Evolutionary conservation across 1,140 invertebrate genomes (phyloP).

Genomic region (Contarinia nasturtii): DNA sequence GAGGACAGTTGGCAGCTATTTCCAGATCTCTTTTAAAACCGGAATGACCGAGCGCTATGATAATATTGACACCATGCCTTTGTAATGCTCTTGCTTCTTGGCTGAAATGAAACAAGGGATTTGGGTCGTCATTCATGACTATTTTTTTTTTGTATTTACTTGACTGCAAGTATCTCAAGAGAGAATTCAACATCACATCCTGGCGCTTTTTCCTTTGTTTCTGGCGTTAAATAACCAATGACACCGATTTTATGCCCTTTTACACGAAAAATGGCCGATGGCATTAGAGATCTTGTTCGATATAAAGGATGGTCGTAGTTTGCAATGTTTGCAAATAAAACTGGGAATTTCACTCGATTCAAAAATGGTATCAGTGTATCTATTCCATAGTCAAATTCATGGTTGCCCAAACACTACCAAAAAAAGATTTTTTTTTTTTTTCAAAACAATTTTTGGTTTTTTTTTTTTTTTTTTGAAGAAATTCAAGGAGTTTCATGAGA

Average conservation of each 20-base stretch:
- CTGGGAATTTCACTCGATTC: slow-evolving; percentile 43
- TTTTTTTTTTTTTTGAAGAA: too few relatives aligned
- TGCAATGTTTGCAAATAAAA: slow-evolving; percentile 62
- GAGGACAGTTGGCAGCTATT: slow-evolving; percentile 60
- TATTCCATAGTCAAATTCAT: slow-evolving; percentile 78
- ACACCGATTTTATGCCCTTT: slow-evolving; percentile 52
- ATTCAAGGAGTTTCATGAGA: too few relatives aligned
- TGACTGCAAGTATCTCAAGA: slow-evolving; percentile 54
- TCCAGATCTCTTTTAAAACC: slow-evolving; percentile 57
- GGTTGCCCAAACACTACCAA: slow-evolving; percentile 62
- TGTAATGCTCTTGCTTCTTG: slow-evolving; percentile 44
- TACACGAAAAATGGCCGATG: slow-evolving; percentile 44
- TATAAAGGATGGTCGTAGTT: slow-evolving; percentile 33
- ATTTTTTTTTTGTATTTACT: too few relatives aligned
- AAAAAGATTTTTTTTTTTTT: too few relatives aligned
- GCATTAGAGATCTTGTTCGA: slow-evolving; percentile 20
- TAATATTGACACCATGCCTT: slow-evolving; percentile 51
- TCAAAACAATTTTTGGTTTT: too few relatives aligned
- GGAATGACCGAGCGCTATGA: slow-evolving; percentile 80
- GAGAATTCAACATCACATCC: slow-evolving; percentile 43
- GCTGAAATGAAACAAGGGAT: slow-evolving; percentile 9
- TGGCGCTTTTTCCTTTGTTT: slow-evolving; percentile 49
- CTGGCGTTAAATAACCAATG: slow-evolving; percentile 73
- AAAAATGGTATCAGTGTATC: slow-evolving; percentile 57
- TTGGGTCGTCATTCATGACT: slow-evolving; percentile 1